These are phyloP conservation scores for Pluvialis apricaria DNA, from an alignment of 2,113 vertebrate species.

Conservation along the genomic window DNA sequence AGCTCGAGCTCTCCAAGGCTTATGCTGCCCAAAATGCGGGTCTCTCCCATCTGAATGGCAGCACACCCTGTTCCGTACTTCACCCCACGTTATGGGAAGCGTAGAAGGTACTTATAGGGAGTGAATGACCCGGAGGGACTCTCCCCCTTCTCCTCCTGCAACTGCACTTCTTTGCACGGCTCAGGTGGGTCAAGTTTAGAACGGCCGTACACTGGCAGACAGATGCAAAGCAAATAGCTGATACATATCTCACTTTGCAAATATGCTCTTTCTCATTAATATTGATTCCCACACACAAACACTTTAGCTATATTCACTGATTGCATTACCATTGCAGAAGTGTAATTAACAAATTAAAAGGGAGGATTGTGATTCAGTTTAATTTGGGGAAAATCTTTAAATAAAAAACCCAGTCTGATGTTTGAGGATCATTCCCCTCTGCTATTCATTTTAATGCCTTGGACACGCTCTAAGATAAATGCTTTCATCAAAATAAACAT, in stretches of 20 bases:
- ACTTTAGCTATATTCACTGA: slow-evolving; percentile 58
- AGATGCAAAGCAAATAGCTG: not conserved
- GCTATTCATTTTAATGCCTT: not conserved
- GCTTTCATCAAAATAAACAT: not conserved
- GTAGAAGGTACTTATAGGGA: not conserved
- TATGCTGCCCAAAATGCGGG: not conserved
- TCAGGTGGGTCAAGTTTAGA: not conserved
- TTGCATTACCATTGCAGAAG: slow-evolving; percentile 70
- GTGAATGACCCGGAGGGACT: not conserved
- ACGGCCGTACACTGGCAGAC: not conserved
- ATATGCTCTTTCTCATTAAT: slow-evolving; percentile 46
- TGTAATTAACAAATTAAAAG: slow-evolving; percentile 70
- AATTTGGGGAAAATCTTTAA: slow-evolving; percentile 53
- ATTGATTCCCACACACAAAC: slow-evolving; percentile 53
- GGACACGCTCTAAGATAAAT: not conserved
- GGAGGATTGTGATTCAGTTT: slow-evolving; percentile 40
- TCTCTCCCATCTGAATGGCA: not conserved
- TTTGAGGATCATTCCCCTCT: slow-evolving; percentile 8
- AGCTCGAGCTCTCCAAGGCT: not conserved
- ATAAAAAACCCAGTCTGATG: not conserved
- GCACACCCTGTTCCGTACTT: not conserved
- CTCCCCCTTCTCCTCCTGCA: not conserved
- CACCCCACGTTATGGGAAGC: rapidly evolving
- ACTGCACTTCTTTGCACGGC: rapidly evolving
- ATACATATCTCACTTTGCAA: not conserved